Evolutionary conservation across 2,888 invertebrate species (phyloP).

Genomic region (Cephalotes varians): DNA sequence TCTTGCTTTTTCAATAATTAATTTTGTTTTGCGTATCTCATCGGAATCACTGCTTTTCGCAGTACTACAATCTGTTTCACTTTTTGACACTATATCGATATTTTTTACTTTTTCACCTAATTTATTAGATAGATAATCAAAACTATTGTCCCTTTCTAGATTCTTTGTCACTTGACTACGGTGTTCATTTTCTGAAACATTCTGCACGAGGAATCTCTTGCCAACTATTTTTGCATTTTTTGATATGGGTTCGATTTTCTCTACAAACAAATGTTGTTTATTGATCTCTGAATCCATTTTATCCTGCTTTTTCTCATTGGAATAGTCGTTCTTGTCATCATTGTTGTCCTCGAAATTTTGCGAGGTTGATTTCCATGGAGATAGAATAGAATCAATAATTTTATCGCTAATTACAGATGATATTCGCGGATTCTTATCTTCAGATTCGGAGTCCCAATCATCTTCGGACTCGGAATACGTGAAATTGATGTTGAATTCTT

Average conservation of each 20-base stretch:
- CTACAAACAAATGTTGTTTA: conserved; percentile 43
- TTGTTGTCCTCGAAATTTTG: conserved; percentile 51
- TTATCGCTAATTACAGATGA: conserved; percentile 51
- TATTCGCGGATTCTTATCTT: conserved; percentile 67
- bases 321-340: conserved; percentile 33
- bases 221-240: conserved; percentile 77
- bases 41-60: conserved; percentile 75
- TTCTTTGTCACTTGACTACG: conserved; percentile 76
- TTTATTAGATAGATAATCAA: conserved; percentile 63
- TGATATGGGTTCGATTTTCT: conserved; percentile 46
- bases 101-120: conserved; percentile 80
- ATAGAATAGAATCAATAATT: conserved; percentile 26
- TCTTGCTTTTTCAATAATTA: conserved; percentile 78
- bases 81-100: conserved; percentile 81
- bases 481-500: conserved; percentile 85
- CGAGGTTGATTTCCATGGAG: conserved; percentile 24
- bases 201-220: conserved; percentile 81
- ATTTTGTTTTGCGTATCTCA: conserved; percentile 75
- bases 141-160: conserved; percentile 65
- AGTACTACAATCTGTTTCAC: conserved; percentile 78
- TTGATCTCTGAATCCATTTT: background rate
- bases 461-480: conserved; percentile 81
- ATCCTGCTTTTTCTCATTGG: conserved; percentile 31
- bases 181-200: conserved; percentile 83
- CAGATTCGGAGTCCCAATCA: conserved; percentile 79